Evolutionary conservation across 2,113 vertebrate genomes (phyloP).

Genomic region (Forbesichthys agassizii): DNA sequence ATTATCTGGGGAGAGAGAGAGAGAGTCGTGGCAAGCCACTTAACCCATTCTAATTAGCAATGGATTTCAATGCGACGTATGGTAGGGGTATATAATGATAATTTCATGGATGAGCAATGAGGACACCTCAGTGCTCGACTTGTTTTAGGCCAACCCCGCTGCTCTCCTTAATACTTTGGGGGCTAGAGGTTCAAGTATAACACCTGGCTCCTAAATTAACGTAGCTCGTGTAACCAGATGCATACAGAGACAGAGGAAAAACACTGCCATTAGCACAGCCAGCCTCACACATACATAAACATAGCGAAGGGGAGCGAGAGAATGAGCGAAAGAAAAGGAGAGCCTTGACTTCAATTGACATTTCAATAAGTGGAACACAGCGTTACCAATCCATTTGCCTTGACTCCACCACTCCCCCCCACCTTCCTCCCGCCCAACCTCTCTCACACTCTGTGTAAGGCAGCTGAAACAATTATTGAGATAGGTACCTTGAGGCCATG

Average conservation of each 20-base stretch:
- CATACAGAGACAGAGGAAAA: conserved; percentile 7
- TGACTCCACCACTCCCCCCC: conserved; percentile 76
- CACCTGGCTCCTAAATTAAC: conserved; percentile 40
- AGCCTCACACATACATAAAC: conserved; percentile 53
- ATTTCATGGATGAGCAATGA: conserved; percentile 64
- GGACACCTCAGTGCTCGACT: conserved; percentile 49
- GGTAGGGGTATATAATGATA: conserved; percentile 58
- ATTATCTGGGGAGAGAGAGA: conserved; percentile 58
- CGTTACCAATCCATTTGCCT: conserved; percentile 94
- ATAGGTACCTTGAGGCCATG: conserved; percentile 99
- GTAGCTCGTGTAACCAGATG: conserved; percentile 11
- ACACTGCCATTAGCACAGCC: conserved; percentile 12
- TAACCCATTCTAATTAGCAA: conserved; percentile 71
- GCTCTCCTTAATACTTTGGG: conserved; percentile 33
- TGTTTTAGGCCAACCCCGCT: conserved; percentile 33
- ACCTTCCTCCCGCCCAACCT: background rate
- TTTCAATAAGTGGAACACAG: conserved; percentile 99
- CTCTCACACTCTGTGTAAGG: conserved; percentile 58
- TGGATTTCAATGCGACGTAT: conserved; percentile 65
- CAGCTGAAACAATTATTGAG: conserved; percentile 99
- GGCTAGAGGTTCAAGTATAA: conserved; percentile 34
- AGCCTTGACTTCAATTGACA: conserved; percentile 91
- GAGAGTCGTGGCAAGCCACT: conserved; percentile 63
- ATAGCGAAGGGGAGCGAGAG: conserved; percentile 51
- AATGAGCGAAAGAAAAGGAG: conserved; percentile 66